These are phyloP conservation scores for Protodeltote pygarga DNA, from an alignment of 2,888 invertebrate species.

Conservation along the genomic window DNA sequence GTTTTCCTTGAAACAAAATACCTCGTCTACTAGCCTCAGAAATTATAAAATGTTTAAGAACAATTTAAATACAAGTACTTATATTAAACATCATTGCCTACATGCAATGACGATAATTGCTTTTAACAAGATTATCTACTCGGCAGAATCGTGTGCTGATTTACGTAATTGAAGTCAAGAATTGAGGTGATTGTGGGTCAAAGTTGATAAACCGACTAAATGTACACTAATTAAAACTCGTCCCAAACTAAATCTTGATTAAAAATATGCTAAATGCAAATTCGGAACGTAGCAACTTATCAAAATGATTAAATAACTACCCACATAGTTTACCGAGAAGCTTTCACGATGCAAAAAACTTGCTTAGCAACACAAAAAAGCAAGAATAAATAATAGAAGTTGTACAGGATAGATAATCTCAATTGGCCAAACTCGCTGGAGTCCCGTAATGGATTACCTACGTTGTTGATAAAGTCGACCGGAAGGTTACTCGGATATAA, in stretches of 20 bases:
- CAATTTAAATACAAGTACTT: slow-evolving; percentile 30
- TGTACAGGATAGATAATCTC: slow-evolving; percentile 49
- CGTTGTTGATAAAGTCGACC: slow-evolving; percentile 46
- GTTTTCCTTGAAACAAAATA: slow-evolving; percentile 35
- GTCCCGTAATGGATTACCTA: slow-evolving; percentile 49
- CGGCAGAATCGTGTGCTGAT: slow-evolving; percentile 34
- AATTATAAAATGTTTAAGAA: slow-evolving; percentile 18
- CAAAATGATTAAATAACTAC: slow-evolving; percentile 32
- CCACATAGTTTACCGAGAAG: slow-evolving; percentile 32
- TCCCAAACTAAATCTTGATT: slow-evolving; percentile 17
- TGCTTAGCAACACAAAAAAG: slow-evolving; percentile 42
- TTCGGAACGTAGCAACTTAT: slow-evolving; percentile 36
- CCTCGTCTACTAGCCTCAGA: slow-evolving; percentile 17
- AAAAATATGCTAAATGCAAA: slow-evolving; percentile 36
- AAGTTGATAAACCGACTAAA: slow-evolving; percentile 35
- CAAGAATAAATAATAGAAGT: slow-evolving; percentile 43
- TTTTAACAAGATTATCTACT: slow-evolving; percentile 43
- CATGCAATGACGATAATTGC: slow-evolving; percentile 41
- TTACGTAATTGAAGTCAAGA: slow-evolving; percentile 42
- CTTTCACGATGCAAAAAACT: slow-evolving; percentile 49
- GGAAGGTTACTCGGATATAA: slow-evolving; percentile 22
- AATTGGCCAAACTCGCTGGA: slow-evolving; percentile 44
- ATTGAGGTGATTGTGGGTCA: slow-evolving; percentile 40
- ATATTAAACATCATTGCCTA: slow-evolving; percentile 25
- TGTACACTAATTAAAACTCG: slow-evolving; percentile 12